Evolutionary conservation across 2,797 vertebrate species (phyloP), one percentile per base, ranked within the genome.

Genomic region (Pitangus sulphuratus): DNA sequence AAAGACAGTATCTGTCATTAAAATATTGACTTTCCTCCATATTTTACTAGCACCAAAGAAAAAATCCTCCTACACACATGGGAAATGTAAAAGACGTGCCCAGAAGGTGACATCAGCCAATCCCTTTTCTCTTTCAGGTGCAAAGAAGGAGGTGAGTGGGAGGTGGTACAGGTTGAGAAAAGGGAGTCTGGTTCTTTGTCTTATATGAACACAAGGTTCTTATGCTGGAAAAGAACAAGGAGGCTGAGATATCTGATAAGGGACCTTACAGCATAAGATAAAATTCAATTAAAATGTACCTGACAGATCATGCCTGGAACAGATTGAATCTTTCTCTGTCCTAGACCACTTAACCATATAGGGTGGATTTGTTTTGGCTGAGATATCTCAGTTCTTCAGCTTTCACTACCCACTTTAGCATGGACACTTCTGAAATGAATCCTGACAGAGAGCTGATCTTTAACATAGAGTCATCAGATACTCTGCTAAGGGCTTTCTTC

Each of bases 21-120:
- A 58, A 88, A 79, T 90, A n/a, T 12, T 56, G 44, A 4, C 62
- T 84, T 94, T 89, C 20, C 35, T 75, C 28, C 20, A 11, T 62
- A 24, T 79, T 93, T 92, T 80, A 48, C 39, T 45, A 75, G 33
- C 10, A 62, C 18, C 24, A 81, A 84, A 69, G 71, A 72, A 83
- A 47, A 70, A 33, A 58, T 82, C 17, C 48, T 81, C 47, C 72
- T 79, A 64, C 51, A 47, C 9, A 6, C 12, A 15, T 24, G 21
- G 33, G 58, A 58, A 79, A 82, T 70, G 92, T 94, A 95, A 74
- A 95, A 70, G 80, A 76, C 47, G 17, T 78, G 48, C 79, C 77
- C 70, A 90, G 92, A 84, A 92, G 58, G 60, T 88, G 77, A 84
- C 74, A 88, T 81, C 58, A 91, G 37, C 65, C 71, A 48, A 83